Evolutionary conservation across 1,140 invertebrate species (phyloP).

Genomic region (Caenorhabditis briggsae): DNA sequence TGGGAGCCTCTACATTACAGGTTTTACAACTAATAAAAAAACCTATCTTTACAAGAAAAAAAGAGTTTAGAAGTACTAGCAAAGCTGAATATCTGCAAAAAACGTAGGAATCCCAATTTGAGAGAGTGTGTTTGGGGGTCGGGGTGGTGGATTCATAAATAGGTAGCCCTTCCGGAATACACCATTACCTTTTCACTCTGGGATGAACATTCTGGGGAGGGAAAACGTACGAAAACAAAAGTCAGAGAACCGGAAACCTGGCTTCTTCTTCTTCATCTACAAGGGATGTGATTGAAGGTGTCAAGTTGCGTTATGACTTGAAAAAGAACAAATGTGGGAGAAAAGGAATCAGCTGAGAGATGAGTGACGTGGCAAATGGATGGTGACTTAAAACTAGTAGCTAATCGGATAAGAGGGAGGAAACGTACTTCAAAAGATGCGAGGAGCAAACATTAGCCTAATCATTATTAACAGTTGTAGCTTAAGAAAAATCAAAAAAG

Average conservation of each 20-base stretch:
- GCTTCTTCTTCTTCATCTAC: neutral
- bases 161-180: constrained; percentile 9
- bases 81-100: too few species aligned
- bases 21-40: too few species aligned
- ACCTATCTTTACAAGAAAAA: too few species aligned
- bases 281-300: constrained; percentile 21
- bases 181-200: neutral
- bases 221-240: neutral
- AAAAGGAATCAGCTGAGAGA: neutral
- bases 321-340: neutral
- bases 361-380: constrained; percentile 16
- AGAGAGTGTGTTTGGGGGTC: too few species aligned
- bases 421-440: constrained; percentile 25
- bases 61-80: too few species aligned
- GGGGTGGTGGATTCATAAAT: neutral
- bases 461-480: neutral
- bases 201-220: neutral
- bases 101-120: too few species aligned
- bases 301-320: constrained; percentile 46
- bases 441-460: constrained; percentile 11
- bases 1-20: too few species aligned
- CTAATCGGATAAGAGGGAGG: neutral
- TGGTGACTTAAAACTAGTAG: constrained; percentile 30
- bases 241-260: constrained; percentile 8
- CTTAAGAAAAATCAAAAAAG: too few species aligned